These are phyloP conservation scores for Sarcophaga peregrina DNA, from an alignment of 1,140 invertebrate genomes.

Conservation along the genomic window DNA sequence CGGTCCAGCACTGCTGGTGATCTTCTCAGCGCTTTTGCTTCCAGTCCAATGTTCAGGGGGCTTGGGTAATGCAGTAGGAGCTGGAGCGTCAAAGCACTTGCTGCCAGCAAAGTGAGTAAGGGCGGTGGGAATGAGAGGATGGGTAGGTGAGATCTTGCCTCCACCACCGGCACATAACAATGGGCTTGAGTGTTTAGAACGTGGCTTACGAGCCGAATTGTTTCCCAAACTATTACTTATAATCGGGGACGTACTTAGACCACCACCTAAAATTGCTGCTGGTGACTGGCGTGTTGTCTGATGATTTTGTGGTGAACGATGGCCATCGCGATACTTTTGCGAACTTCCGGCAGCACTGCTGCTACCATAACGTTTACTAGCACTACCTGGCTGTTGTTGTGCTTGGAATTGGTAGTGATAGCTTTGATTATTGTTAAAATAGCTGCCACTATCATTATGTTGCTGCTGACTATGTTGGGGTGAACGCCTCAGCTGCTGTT, in stretches of 20 bases:
- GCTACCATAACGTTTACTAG: slow-evolving; percentile 18
- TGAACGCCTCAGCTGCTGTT: slow-evolving; percentile 53
- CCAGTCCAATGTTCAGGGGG: slow-evolving; percentile 72
- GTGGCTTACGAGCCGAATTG: slow-evolving; percentile 58
- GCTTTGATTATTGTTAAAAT: slow-evolving; percentile 52
- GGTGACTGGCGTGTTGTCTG: slow-evolving; percentile 57
- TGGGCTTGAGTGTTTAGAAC: slow-evolving; percentile 45
- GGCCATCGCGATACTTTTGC: slow-evolving; percentile 46
- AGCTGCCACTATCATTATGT: slow-evolving; percentile 56
- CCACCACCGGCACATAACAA: slow-evolving; percentile 47
- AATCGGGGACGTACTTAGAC: slow-evolving; percentile 38
- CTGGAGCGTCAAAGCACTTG: slow-evolving; percentile 73
- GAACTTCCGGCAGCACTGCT: slow-evolving; percentile 45
- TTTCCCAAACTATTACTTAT: slow-evolving; percentile 46
- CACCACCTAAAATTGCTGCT: slow-evolving; percentile 60
- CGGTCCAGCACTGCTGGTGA: slow-evolving; percentile 55
- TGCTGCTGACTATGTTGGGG: slow-evolving; percentile 47
- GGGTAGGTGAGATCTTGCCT: slow-evolving; percentile 59
- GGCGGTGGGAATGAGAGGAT: slow-evolving; percentile 61
- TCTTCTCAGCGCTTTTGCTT: slow-evolving; percentile 49
- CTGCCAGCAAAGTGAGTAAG: slow-evolving; percentile 72
- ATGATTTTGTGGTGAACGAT: slow-evolving; percentile 50
- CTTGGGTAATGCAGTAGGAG: slow-evolving; percentile 72
- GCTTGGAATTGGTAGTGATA: slow-evolving; percentile 46
- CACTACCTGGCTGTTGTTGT: slow-evolving; percentile 48